Percentiles rank a stretch among this genome's conserved stretches.
phyloP scores from a whole-genome alignment of 2,113 vertebrate genomes.

The Halichoerus grypus region DNA sequence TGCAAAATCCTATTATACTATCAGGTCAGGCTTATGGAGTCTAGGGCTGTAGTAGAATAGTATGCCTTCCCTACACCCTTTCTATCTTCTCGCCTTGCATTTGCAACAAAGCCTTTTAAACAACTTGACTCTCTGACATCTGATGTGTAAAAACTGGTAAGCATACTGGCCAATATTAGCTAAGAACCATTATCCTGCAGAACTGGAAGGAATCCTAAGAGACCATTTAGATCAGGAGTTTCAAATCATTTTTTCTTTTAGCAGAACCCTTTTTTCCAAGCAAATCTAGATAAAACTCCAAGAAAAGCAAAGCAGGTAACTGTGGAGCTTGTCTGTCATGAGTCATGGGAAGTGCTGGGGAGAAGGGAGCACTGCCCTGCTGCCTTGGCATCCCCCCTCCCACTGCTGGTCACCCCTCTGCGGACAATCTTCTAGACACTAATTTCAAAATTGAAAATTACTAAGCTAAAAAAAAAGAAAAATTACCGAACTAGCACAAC shows the following conservation, averaged over 20 bases:
- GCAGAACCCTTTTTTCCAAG: background rate
- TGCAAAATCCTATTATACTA: background rate
- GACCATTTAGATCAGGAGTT: background rate
- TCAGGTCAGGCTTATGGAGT: background rate
- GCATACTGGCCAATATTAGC: background rate
- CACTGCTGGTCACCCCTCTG: background rate
- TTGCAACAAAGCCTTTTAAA: conserved; percentile 59
- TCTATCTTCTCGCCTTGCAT: background rate
- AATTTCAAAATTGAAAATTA: background rate
- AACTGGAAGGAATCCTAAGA: background rate
- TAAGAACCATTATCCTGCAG: background rate
- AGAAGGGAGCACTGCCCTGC: background rate
- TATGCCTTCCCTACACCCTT: background rate
- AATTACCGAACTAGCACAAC: background rate
- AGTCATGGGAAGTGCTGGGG: background rate
- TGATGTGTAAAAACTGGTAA: conserved; percentile 3
- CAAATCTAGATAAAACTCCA: conserved; percentile 4
- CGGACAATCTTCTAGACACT: background rate
- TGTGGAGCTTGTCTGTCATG: background rate
- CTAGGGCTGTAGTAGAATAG: background rate
- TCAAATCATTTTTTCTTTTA: conserved; percentile 31
- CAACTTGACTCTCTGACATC: background rate
- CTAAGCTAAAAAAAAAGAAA: background rate
- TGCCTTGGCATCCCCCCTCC: background rate
- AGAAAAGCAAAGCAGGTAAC: background rate